Conservation (phyloP, 1,140 invertebrate genomes). For the Anastrepha obliqua region DNA sequence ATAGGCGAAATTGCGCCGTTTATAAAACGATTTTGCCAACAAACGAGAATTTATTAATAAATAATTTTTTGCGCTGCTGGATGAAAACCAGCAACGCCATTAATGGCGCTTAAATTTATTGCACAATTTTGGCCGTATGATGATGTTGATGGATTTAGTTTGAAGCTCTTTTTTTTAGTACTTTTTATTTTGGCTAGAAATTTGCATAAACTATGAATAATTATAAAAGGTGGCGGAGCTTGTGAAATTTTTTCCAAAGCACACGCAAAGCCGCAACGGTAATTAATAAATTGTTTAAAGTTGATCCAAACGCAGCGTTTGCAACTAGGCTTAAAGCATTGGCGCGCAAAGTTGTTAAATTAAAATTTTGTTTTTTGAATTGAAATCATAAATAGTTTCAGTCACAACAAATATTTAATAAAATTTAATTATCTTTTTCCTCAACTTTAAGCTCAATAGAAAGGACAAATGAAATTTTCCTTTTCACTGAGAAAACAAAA, state of each 20-base stretch:
- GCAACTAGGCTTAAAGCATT: neutral
- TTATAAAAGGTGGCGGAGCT: neutral
- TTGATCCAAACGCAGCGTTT: neutral
- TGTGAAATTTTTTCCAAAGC: neutral
- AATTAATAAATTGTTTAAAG: conserved; percentile 15
- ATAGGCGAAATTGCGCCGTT: conserved; percentile 20
- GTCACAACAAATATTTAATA: too few relatives aligned
- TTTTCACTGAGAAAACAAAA: too few relatives aligned
- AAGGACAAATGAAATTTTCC: too few relatives aligned
- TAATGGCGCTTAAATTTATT: conserved; percentile 37
- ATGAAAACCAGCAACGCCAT: neutral
- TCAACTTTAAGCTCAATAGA: too few relatives aligned
- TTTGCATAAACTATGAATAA: conserved; percentile 32
- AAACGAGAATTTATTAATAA: conserved; percentile 49
- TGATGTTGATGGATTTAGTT: conserved; percentile 3
- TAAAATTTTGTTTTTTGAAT: neutral
- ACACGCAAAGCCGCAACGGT: neutral
- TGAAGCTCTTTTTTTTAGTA: too few relatives aligned
- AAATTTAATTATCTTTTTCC: too few relatives aligned
- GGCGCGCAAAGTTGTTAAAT: neutral
- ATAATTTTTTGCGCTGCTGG: conserved; percentile 7
- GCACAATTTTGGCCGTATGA: conserved; percentile 8
- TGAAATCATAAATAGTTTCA: too few relatives aligned
- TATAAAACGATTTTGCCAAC: conserved; percentile 49
- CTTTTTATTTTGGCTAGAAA: neutral